Conservation (phyloP, 2,888 invertebrate genomes). For the Myopa tessellatipennis region DNA sequence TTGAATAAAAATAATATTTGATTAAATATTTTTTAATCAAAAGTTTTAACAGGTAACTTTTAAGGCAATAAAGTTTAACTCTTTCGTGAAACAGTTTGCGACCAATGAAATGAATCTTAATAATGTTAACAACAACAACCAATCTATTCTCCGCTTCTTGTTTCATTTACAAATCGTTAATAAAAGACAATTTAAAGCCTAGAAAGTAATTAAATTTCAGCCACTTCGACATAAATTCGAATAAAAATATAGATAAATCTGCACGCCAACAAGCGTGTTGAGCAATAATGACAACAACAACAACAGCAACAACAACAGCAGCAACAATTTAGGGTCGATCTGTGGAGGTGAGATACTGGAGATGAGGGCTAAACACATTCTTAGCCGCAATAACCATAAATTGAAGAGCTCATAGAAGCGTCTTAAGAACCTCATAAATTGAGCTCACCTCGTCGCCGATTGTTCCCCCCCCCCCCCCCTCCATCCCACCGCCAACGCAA, state of each 20-base stretch:
- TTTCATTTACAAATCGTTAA: not conserved
- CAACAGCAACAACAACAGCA: not conserved
- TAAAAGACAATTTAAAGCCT: constrained; percentile 9
- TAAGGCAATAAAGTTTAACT: too few species aligned
- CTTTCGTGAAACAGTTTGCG: too few species aligned
- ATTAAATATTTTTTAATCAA: too few species aligned
- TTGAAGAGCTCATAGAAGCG: constrained; percentile 39
- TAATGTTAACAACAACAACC: too few species aligned
- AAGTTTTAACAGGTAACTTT: too few species aligned
- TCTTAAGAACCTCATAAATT: not conserved
- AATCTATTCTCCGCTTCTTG: not conserved
- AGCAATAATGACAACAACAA: not conserved
- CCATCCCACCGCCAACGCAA: not conserved
- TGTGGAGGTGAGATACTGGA: not conserved
- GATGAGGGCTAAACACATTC: constrained; percentile 24
- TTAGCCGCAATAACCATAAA: constrained; percentile 58
- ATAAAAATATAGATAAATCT: constrained; percentile 9
- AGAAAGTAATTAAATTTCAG: constrained; percentile 45
- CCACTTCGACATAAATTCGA: constrained; percentile 41
- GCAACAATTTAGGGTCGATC: not conserved
- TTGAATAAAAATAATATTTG: too few species aligned
- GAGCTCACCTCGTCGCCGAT: not conserved
- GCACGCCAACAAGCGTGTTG: not conserved
- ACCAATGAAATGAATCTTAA: too few species aligned
- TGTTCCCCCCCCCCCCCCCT: not conserved